Conservation (phyloP, 2,888 invertebrate genomes). For the Myathropa florea region DNA sequence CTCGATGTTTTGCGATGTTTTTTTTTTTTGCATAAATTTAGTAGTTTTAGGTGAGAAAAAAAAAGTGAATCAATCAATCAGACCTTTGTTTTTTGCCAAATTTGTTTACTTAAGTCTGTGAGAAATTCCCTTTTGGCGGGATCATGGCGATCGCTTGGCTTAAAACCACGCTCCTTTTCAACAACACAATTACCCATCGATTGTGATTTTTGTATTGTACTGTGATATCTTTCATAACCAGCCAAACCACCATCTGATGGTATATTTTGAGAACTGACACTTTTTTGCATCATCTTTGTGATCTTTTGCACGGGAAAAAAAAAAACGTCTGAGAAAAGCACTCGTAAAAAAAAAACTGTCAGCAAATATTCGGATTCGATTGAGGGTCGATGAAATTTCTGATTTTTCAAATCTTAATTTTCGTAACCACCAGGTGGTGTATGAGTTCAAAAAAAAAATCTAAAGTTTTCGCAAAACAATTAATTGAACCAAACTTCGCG, state of each 20-base stretch:
- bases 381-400: too few relatives aligned
- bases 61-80: constrained; percentile 24
- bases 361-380: background rate
- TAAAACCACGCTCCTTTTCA: constrained; percentile 88
- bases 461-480: too few relatives aligned
- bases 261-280: constrained; percentile 62
- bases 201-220: constrained; percentile 80
- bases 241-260: constrained; percentile 35
- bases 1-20: background rate
- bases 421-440: too few relatives aligned
- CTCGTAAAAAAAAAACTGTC: background rate
- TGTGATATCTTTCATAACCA: constrained; percentile 31
- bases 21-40: constrained; percentile 24
- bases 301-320: background rate
- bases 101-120: constrained; percentile 89
- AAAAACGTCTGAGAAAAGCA: constrained; percentile 8
- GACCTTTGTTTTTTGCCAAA: constrained; percentile 83
- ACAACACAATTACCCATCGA: constrained; percentile 83
- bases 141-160: constrained; percentile 91
- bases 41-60: background rate
- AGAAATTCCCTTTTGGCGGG: constrained; percentile 90
- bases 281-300: constrained; percentile 39
- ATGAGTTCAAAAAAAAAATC: too few relatives aligned
- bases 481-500: too few relatives aligned
- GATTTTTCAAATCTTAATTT: too few relatives aligned